Conservation (phyloP, 1,140 invertebrate species). For the Triops cancriformis region DNA sequence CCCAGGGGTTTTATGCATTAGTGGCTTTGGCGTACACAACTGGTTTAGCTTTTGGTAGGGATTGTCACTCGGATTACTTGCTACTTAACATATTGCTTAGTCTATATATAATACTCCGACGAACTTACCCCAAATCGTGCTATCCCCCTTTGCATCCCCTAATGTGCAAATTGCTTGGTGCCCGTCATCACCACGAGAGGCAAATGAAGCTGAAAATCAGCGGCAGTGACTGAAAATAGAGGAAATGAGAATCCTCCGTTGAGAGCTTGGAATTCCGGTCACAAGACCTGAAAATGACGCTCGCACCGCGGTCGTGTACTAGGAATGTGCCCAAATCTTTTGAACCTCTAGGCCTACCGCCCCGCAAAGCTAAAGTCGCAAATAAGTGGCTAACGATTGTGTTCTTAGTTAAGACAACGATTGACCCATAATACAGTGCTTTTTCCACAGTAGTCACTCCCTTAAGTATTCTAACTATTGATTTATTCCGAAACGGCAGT, state of each 20-base stretch:
- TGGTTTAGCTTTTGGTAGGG: not conserved
- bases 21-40: constrained; percentile 9
- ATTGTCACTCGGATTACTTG: not conserved
- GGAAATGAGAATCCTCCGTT: not conserved
- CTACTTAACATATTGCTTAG: constrained; percentile 7
- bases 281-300: not conserved
- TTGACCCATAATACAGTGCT: too few species aligned
- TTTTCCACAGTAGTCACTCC: too few species aligned
- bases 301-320: too few species aligned
- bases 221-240: not conserved
- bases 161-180: not conserved
- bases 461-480: too few species aligned
- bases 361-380: too few species aligned
- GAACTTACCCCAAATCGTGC: not conserved
- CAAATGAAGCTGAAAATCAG: not conserved
- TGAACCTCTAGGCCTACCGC: too few species aligned
- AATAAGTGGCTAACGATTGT: too few species aligned
- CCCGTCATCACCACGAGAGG: not conserved
- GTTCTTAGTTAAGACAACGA: too few species aligned
- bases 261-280: not conserved
- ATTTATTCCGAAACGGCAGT: not conserved
- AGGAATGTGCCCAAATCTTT: too few species aligned
- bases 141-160: not conserved
- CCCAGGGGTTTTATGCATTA: not conserved
- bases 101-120: not conserved